phyloP scores from a whole-genome alignment of 35 echinoderm and acorn worm genomes.

The Nesometra sesokonis region DNA sequence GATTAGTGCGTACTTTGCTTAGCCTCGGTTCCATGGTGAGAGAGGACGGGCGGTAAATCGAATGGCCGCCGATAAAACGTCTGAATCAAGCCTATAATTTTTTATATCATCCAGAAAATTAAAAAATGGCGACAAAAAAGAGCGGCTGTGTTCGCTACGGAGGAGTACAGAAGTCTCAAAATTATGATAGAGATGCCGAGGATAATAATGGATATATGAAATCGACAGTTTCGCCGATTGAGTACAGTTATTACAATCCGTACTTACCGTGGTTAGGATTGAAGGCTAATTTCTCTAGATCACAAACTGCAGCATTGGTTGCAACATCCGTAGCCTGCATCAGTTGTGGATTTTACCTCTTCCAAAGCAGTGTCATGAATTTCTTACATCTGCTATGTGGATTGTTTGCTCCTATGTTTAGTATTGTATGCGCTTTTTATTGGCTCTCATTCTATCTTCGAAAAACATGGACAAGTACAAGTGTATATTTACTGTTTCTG shows the following conservation, averaged over 20 bases:
- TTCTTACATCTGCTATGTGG: constrained; percentile 73
- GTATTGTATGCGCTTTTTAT: constrained; percentile 87
- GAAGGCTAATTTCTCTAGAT: constrained; percentile 48
- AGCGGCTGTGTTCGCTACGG: background rate
- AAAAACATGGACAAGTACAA: constrained; percentile 93
- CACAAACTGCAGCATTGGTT: constrained; percentile 46
- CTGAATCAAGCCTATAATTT: background rate
- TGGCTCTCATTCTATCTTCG: constrained; percentile 87
- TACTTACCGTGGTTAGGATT: constrained; percentile 77
- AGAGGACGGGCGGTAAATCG: background rate
- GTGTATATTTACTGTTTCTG: constrained; percentile 94
- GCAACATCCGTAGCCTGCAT: constrained; percentile 22
- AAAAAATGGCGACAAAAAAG: background rate
- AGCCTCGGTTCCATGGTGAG: background rate
- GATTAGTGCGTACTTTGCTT: background rate
- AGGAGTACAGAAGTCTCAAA: background rate
- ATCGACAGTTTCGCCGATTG: constrained; percentile 52
- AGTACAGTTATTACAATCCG: constrained; percentile 75
- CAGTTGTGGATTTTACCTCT: constrained; percentile 53
- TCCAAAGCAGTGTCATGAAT: constrained; percentile 62
- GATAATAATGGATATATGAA: constrained; percentile 93
- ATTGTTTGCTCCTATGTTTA: constrained; percentile 88
- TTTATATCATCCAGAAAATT: background rate
- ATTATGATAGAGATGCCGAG: constrained; percentile 39
- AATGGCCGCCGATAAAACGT: background rate